A percentile compares a stretch with the other conserved stretches of the same genome.
These are phyloP conservation scores for Syrmaticus mikado DNA, from an alignment of 2,113 vertebrate species.

Conservation along the genomic window DNA sequence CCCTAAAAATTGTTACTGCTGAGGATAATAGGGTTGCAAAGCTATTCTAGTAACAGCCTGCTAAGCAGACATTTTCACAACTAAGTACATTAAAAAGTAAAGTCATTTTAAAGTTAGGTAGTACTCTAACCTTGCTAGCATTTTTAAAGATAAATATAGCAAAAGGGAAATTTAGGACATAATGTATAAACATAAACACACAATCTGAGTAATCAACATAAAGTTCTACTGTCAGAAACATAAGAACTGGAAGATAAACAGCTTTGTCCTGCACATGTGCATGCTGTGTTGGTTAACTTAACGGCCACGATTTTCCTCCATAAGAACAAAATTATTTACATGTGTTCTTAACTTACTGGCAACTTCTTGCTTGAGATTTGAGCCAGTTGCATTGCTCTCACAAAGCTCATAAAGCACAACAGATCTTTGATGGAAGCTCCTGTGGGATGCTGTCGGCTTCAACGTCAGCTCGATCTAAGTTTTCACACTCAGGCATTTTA, in stretches of 20 bases:
- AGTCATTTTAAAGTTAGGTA: not conserved
- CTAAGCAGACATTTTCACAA: not conserved
- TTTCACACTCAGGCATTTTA: constrained; percentile 38
- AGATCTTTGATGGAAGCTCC: constrained; percentile 56
- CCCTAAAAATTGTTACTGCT: not conserved
- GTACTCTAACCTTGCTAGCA: not conserved
- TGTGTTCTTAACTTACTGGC: constrained; percentile 64
- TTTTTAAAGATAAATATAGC: not conserved
- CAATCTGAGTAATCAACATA: not conserved
- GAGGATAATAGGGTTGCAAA: not conserved
- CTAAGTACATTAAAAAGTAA: not conserved
- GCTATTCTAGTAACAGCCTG: not conserved
- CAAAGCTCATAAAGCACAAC: constrained; percentile 60
- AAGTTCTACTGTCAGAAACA: not conserved
- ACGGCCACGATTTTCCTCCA: not conserved
- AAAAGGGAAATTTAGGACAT: not conserved
- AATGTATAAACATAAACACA: not conserved
- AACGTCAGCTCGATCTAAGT: not conserved
- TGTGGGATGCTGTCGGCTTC: constrained; percentile 42
- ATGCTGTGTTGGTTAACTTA: constrained; percentile 27
- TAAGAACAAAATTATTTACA: constrained; percentile 60
- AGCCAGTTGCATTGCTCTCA: constrained; percentile 25
- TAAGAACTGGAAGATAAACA: not conserved
- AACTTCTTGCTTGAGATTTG: constrained; percentile 47
- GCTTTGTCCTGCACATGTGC: not conserved